Conservation (phyloP, 2,797 vertebrate species). For the Platyrinchus mystaceus region DNA sequence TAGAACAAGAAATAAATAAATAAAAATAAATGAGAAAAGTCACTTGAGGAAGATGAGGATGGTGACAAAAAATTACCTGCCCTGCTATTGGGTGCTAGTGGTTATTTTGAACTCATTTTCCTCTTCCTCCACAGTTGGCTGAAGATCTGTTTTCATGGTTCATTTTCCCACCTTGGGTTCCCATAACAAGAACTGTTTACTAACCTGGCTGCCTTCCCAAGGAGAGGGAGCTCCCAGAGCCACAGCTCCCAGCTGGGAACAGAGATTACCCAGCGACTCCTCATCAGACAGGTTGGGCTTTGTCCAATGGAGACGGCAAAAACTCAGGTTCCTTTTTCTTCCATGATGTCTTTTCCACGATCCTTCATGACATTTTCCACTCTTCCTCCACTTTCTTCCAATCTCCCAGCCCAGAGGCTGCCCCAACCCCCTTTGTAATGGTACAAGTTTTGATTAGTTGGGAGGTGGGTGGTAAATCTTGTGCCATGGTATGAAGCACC, state of each 20-base stretch:
- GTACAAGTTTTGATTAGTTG: background rate
- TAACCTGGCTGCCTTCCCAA: background rate
- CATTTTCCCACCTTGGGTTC: background rate
- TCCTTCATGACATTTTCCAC: background rate
- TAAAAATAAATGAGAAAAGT: background rate
- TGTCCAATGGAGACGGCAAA: background rate
- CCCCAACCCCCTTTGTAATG: background rate
- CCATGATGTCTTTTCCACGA: background rate
- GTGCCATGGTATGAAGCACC: background rate
- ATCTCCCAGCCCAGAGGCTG: background rate
- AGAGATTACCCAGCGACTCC: background rate
- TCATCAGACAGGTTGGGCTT: background rate
- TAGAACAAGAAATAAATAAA: background rate
- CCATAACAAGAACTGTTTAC: fast-evolving
- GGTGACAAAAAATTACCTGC: background rate
- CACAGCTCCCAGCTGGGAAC: background rate
- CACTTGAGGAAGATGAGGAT: background rate
- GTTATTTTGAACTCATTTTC: background rate
- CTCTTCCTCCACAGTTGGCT: fast-evolving
- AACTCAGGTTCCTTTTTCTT: background rate
- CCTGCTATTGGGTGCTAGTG: background rate
- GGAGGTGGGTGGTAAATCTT: background rate
- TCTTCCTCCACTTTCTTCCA: background rate
- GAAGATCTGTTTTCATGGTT: background rate
- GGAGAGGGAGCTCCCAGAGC: background rate